Evolutionary conservation across 2,113 vertebrate species (phyloP), one percentile per base, ranked within the genome.

Genomic region (Vimba vimba): DNA sequence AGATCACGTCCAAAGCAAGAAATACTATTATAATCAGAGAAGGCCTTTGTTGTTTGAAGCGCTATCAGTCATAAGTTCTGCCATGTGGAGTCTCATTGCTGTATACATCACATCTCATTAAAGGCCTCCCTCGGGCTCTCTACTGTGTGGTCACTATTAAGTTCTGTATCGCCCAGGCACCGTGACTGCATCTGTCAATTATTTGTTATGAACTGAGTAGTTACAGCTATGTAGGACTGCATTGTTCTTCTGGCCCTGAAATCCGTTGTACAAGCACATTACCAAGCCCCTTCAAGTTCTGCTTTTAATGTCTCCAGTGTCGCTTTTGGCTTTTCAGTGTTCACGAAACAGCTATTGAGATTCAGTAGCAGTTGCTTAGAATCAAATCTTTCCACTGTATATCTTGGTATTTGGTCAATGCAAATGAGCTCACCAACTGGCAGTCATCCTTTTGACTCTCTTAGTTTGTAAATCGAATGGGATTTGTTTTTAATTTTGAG

Each of bases 361-460:
- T 79, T 62, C 21, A 45, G 6, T 5, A 60, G 77, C 33, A 81
- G 25, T 25, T 80, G n/a, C 57, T 80, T 47, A n/a, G 64, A 64
- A 27, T 2, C 36, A 62, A 47, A 47, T 81, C 39, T 64, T 80
- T 66, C 36, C 79, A 81, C 43, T 47, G 7, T 81, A 66, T 47
- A 50, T 66, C 30, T 30, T 30, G 17, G 25, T 66, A 66, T 66
- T 81, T 47, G 60, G 30, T 45, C 59, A 25, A 66, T 66, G 79
- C 43, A 81, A 47, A 81, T 81, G 15, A 79, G 23, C 55, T 79
- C 9, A 50, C 23, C 23, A 82, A 47, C 25, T 50, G 43, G 62
- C 43, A 23, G 21, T 33, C 10, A 50, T 68, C 45, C 19, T 23
- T 66, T 66, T 47, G 11, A 33, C 11, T 30, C 13, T 33, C 3